Base-by-base conservation (phyloP, 2,888 invertebrate species). In the Cactoblastis cactorum region DNA sequence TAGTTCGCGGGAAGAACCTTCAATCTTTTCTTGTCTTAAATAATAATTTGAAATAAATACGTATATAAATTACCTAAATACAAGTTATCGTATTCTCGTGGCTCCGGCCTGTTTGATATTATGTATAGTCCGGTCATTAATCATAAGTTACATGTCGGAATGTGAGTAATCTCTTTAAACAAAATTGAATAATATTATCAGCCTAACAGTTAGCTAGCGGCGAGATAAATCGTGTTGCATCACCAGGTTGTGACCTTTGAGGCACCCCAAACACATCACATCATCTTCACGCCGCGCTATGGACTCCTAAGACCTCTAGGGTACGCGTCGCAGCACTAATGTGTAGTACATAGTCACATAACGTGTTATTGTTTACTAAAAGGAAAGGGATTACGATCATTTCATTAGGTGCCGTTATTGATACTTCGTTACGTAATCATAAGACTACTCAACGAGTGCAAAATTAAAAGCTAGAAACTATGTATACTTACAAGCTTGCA, bases 401-500 rank as follows among this genome's bases (percentile, higher is more conserved):
- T 15, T 24, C 24, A 14, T 41, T 24, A 43, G 14, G 35, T 15
- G 8, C 41, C 9, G 28, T 14, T 28, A 9, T n/a, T 43, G 24
- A 43, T 14, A 28, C 8, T 43, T 11, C 15, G 14, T 28, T 43
- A 11, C 11, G 17, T 32, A 43, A 43, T 43, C 28, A 28, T 47
- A 53, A 49, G 33, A 49, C 24, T 34, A 14, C 38, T 39, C 3
- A 32, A 12, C 2, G 24, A 45, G 33, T 50, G 50, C 45, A 50
- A 51, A 49, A 45, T 46, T 41, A 50, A 43, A 52, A 52, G 37
- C 48, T 55, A 52, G 62, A 63, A 68, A 65, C 61, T 59, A 55
- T 54, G 55, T 58, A 62, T 62, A 32, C 12, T 15, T 37, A 72
- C 63, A 67, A 62, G 52, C 59, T 62, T 62, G 63, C 53, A 41